Evolutionary conservation across 2,113 vertebrate genomes (phyloP).

Genomic region (Helogale parvula): DNA sequence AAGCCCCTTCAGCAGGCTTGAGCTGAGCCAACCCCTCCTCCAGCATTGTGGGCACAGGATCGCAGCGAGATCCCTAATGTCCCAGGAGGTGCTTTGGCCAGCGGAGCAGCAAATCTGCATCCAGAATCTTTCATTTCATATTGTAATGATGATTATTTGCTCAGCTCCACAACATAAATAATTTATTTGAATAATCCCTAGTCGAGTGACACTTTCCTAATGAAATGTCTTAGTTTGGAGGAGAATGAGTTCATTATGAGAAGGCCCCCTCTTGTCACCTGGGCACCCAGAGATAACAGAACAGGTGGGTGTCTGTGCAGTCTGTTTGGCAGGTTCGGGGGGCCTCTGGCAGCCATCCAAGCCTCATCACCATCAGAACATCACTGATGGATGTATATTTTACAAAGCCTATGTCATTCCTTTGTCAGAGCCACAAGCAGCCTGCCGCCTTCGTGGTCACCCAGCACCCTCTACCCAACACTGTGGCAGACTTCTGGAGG

Average conservation of each 20-base stretch:
- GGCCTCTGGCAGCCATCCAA: constrained; percentile 69
- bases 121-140: constrained; percentile 78
- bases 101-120: constrained; percentile 57
- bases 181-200: constrained; percentile 86
- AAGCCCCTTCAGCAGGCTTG: background rate
- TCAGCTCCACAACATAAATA: constrained; percentile 85
- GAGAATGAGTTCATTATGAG: constrained; percentile 83
- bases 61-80: background rate
- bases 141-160: constrained; percentile 85
- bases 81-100: background rate
- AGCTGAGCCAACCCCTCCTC: background rate
- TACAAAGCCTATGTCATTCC: constrained; percentile 75
- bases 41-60: background rate
- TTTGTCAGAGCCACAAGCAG: constrained; percentile 97
- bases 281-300: constrained; percentile 76
- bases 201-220: constrained; percentile 85
- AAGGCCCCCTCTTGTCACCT: constrained; percentile 75
- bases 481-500: constrained; percentile 97
- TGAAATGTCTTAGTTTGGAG: constrained; percentile 87
- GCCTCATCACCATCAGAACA: constrained; percentile 76
- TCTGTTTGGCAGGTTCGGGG: constrained; percentile 82
- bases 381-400: constrained; percentile 73
- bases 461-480: constrained; percentile 98
- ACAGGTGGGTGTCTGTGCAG: constrained; percentile 79
- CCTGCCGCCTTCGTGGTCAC: constrained; percentile 98